Evolutionary conservation across 1,140 invertebrate species (phyloP).

Genomic region (Megalopta genalis): DNA sequence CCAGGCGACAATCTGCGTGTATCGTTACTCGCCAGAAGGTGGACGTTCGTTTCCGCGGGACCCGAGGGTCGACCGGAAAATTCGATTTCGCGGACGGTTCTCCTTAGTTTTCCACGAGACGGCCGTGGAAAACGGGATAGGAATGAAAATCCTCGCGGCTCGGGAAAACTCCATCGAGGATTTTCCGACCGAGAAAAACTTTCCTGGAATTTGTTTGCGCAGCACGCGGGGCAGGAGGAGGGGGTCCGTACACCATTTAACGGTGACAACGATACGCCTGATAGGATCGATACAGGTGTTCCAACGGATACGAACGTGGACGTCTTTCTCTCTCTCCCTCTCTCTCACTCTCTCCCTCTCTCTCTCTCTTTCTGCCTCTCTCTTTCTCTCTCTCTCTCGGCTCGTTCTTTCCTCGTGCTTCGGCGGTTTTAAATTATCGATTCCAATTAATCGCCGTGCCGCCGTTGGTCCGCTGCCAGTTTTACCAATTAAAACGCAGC

Average conservation of each 20-base stretch:
- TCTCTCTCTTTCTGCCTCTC: too few relatives aligned
- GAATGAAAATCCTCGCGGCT: constrained; percentile 17
- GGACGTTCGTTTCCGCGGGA: background rate
- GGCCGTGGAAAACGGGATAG: background rate
- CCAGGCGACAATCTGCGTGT: too few relatives aligned
- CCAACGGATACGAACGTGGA: background rate
- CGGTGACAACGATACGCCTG: background rate
- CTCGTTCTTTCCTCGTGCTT: background rate
- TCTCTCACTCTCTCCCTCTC: too few relatives aligned
- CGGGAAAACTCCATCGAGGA: constrained; percentile 20
- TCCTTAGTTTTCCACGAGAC: constrained; percentile 1
- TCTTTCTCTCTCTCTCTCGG: too few relatives aligned
- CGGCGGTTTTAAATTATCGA: constrained; percentile 5
- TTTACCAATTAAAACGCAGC: background rate
- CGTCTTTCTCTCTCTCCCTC: too few relatives aligned
- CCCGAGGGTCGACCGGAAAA: background rate
- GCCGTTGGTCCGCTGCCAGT: background rate
- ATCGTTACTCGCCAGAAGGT: background rate
- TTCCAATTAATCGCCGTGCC: constrained; percentile 17
- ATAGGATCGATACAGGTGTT: constrained; percentile 25
- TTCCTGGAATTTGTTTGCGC: constrained; percentile 38
- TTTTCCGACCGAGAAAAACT: constrained; percentile 2
- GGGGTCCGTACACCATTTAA: constrained; percentile 27
- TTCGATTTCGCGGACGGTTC: constrained; percentile 18
- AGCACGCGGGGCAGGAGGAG: background rate